These are phyloP conservation scores for Stramonita haemastoma DNA, from an alignment of 2,888 invertebrate genomes.

Conservation along the genomic window DNA sequence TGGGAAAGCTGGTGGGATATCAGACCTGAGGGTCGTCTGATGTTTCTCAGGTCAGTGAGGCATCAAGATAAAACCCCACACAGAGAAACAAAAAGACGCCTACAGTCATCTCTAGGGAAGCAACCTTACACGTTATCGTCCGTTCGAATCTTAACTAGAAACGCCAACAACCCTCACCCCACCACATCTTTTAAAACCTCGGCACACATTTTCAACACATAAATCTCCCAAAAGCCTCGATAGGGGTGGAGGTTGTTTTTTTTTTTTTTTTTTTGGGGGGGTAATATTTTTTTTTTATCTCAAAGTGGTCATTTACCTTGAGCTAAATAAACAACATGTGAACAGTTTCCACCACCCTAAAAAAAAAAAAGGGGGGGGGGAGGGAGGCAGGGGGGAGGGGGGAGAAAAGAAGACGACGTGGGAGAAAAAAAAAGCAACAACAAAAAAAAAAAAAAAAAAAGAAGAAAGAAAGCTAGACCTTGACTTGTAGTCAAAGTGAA, in stretches of 20 bases:
- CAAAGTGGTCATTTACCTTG: conserved; percentile 43
- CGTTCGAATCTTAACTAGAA: conserved; percentile 11
- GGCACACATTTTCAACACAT: conserved; percentile 30
- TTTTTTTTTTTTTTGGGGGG: no score
- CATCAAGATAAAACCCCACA: conserved; percentile 42
- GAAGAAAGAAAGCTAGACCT: background rate
- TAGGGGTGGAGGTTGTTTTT: no score
- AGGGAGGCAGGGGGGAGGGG: background rate
- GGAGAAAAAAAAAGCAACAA: background rate
- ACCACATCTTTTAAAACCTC: conserved; percentile 2
- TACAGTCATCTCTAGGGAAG: conserved; percentile 37
- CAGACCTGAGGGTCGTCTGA: conserved; percentile 30
- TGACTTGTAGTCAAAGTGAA: conserved; percentile 23
- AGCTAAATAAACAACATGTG: conserved; percentile 39
- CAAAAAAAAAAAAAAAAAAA: no score
- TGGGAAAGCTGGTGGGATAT: conserved; percentile 28
- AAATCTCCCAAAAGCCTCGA: conserved; percentile 10
- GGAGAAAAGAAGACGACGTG: no score
- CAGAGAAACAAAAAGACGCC: conserved; percentile 35
- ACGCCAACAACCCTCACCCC: background rate
- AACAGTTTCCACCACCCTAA: conserved; percentile 1
- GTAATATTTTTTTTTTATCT: no score
- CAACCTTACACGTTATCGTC: conserved; percentile 19
- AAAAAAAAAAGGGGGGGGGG: background rate
- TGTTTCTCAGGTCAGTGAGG: conserved; percentile 35